phyloP scores from a whole-genome alignment of 2,113 vertebrate species.

The Lagopus leucura region DNA sequence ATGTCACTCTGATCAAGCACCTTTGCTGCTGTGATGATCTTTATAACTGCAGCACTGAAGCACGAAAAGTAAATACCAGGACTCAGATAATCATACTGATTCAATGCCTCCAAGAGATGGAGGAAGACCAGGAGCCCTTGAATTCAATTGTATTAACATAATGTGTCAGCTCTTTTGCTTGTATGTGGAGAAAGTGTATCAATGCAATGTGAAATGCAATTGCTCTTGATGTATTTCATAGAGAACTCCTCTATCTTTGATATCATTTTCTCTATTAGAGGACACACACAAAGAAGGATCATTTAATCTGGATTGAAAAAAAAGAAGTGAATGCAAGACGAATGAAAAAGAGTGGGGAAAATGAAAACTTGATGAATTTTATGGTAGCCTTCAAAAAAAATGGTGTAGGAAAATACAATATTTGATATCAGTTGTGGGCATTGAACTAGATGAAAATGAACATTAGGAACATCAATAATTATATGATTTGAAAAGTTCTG shows the following conservation, averaged over 20 bases:
- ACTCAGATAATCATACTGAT: slow-evolving; percentile 9
- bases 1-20: slow-evolving; percentile 15
- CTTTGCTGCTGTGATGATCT: slow-evolving; percentile 31
- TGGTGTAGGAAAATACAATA: not conserved
- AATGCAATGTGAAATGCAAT: not conserved
- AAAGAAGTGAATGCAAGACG: not conserved
- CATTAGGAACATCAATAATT: not conserved
- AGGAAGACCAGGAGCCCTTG: not conserved
- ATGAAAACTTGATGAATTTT: not conserved
- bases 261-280: not conserved
- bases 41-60: slow-evolving; percentile 4
- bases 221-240: not conserved
- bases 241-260: not conserved
- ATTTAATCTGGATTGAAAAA: not conserved
- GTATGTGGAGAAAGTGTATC: not conserved
- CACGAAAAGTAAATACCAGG: not conserved
- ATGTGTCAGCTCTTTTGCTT: not conserved
- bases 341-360: not conserved
- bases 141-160: not conserved
- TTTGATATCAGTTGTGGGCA: not conserved
- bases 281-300: not conserved
- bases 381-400: not conserved
- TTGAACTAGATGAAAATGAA: not conserved
- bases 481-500: not conserved
- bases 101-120: not conserved